Conservation (phyloP, 2,888 invertebrate genomes). For the Oasisia sp. region DNA sequence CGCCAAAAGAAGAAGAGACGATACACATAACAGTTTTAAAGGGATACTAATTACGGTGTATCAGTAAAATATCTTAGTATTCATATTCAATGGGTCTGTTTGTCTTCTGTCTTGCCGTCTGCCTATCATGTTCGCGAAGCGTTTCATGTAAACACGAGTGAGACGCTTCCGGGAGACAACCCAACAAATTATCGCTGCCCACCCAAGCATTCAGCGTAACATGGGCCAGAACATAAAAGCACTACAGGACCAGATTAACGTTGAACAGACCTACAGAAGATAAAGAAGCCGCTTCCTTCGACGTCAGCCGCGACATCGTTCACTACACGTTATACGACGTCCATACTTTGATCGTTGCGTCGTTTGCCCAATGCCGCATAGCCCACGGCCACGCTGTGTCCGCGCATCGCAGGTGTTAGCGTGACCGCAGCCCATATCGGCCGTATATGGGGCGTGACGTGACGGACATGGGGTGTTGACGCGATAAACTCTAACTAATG, state of each 20-base stretch:
- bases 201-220: background rate
- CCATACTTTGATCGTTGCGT: background rate
- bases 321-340: background rate
- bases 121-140: background rate
- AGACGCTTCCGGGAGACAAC: background rate
- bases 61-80: background rate
- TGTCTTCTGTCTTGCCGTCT: background rate
- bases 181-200: background rate
- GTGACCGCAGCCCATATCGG: background rate
- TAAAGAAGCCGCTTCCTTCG: constrained; percentile 4
- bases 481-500: background rate
- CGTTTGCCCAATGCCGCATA: background rate
- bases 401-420: background rate
- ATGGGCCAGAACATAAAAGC: background rate
- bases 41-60: background rate
- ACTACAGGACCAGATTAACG: background rate
- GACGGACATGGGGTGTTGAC: background rate
- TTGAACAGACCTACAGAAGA: background rate
- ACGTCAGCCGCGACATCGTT: background rate
- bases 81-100: background rate
- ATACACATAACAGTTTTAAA: background rate
- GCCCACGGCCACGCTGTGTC: background rate
- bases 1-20: background rate
- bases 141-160: background rate
- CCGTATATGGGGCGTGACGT: background rate